Base-by-base conservation (phyloP, 2,888 invertebrate genomes). In the Craniophora ligustri region DNA sequence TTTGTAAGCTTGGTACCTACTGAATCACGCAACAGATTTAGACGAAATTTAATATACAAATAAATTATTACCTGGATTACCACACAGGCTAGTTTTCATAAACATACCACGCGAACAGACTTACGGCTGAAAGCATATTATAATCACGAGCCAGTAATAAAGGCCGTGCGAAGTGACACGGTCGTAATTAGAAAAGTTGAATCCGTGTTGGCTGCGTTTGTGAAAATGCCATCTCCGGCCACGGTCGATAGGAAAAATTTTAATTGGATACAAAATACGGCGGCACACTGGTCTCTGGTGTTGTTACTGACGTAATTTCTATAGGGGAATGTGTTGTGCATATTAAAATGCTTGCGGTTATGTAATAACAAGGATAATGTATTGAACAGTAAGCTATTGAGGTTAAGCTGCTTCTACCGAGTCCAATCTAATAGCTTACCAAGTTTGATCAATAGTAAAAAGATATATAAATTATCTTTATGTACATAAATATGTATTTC, bases 171-270 rank as follows among this genome's bases (percentile, higher is more conserved):
- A 63, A 62, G 49, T 68, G 62, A 71, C 66, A 54, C 42, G 51
- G 7, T 59, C 67, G 72, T 87, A 86, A 88, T 88, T 87, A 88
- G 84, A 87, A 88, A 88, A 88, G 79, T 87, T 87, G 61, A 69
- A 72, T 57, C 60, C 64, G 50, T 40, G 46, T n/a, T 39, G 46
- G 49, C 39, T 44, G 60, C 63, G 73, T 74, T 75, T 69, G 70
- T 79, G 79, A 81, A 86, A 84, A 81, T 79, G 72, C 72, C 78
- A 80, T 78, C 72, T 78, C 76, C 66, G 57, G 47, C 54, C 57
- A 42, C 54, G 65, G 60, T 38, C 71, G 69, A 72, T 72, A 75
- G 72, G 76, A 69, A 68, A 77, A 76, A 65, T 79, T 82, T 85
- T 87, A 87, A 88, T 88, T 89, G 86, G 84, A 83, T 75, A 80